Base-by-base conservation (phyloP, 2,888 invertebrate genomes). In the Trilocha varians region DNA sequence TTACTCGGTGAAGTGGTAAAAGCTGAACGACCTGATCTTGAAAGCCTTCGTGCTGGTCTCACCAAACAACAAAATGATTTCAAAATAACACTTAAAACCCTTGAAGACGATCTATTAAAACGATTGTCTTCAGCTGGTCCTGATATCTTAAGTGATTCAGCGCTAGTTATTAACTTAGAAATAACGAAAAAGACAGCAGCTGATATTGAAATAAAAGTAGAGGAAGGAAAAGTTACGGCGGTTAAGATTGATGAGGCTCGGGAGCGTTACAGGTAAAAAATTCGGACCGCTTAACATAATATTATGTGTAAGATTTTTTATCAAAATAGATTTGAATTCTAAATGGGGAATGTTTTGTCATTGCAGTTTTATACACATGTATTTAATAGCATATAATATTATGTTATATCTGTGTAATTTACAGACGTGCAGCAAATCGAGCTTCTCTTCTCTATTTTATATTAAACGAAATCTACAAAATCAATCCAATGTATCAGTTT, bases 401-500 rank as follows among this genome's bases (percentile, higher is more conserved):
- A 25, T 34, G 3, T n/a, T 2, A 8, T 34, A 34, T 34, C 6
- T 9, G 9, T 34, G 34, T 3, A 11, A 34, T 48, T 49, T 57
- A n/a, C 62, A 87, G 91, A 49, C 91, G 92, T 5, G 96, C 95
- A 1, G 96, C 97, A 0, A 88, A 91, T 1, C 82, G 97, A 46
- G 96, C 96, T 0, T 96, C 97, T 0, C 87, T 98, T 1, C 86
- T 98, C 1, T 98, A 98, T 74, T 98, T 98, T 70, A 95, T 97
- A 47, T 84, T 98, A 46, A 97, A 96, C 65, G 97, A 98, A 61
- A 77, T 98, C 39, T 90, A 92, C 78, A 95, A 95, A 75, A 96
- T 98, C 59, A 96, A 97, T 76, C 94, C 95, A 36, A 95, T 98
- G 68, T 98, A 98, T 76, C 97, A 97, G 73, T 98, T 98, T 80